Percentiles rank a stretch among this genome's conserved stretches.
phyloP scores from a whole-genome alignment of 2,797 vertebrate species.

The Danio kyathit region DNA sequence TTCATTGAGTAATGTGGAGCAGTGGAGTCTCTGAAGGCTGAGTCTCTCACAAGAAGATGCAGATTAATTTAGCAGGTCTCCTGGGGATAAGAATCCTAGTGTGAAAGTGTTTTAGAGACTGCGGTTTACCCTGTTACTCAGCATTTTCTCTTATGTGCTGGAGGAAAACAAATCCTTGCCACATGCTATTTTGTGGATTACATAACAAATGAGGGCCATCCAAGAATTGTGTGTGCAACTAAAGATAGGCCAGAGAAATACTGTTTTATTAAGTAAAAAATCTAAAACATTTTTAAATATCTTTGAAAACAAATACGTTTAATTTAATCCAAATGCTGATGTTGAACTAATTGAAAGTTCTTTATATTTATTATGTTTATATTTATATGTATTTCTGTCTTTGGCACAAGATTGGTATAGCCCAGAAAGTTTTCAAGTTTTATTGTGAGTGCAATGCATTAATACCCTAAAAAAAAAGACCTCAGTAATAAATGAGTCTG shows the following conservation, averaged over 20 bases:
- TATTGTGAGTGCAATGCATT: too few relatives aligned
- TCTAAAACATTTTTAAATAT: neutral
- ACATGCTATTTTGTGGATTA: conserved; percentile 13
- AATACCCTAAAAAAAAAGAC: too few relatives aligned
- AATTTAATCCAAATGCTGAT: neutral
- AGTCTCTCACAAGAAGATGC: conserved; percentile 37
- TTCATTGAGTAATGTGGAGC: conserved; percentile 28
- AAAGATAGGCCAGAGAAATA: conserved; percentile 5
- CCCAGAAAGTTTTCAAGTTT: too few relatives aligned
- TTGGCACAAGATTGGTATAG: too few relatives aligned
- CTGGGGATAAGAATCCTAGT: conserved; percentile 34
- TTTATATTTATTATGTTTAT: too few relatives aligned
- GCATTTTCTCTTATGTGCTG: conserved; percentile 33
- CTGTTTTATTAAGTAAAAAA: neutral
- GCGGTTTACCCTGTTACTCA: conserved; percentile 48
- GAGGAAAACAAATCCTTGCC: conserved; percentile 19
- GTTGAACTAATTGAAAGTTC: too few relatives aligned
- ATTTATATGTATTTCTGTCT: too few relatives aligned
- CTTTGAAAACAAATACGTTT: neutral
- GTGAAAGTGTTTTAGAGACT: conserved; percentile 39
- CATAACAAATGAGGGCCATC: conserved; percentile 16
- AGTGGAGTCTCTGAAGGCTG: conserved; percentile 22
- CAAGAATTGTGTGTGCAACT: conserved; percentile 17
- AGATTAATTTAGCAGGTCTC: conserved; percentile 52
- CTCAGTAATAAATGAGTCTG: too few relatives aligned